Conservation (phyloP, 2,113 vertebrate species). For the Menidia beryllina region DNA sequence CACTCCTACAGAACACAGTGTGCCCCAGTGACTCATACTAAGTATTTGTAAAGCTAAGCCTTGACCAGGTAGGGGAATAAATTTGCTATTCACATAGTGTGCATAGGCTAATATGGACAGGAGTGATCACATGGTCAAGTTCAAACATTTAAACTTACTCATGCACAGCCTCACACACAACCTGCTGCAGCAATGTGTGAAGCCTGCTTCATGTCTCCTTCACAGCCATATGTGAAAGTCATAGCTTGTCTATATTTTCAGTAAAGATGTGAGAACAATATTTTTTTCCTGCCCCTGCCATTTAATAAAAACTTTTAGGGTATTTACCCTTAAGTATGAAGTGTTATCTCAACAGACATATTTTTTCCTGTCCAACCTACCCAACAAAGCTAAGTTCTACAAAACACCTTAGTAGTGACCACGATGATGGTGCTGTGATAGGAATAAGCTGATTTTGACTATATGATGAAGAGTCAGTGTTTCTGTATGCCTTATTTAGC, state of each 20-base stretch:
- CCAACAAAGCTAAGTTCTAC: constrained; percentile 59
- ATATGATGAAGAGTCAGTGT: too few relatives aligned
- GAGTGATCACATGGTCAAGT: constrained; percentile 43
- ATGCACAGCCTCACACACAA: constrained; percentile 35
- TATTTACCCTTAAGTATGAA: constrained; percentile 50
- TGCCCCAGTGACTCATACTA: constrained; percentile 18
- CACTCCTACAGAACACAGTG: constrained; percentile 33
- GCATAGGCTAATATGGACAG: constrained; percentile 31
- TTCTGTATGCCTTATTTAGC: too few relatives aligned
- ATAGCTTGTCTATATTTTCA: constrained; percentile 45
- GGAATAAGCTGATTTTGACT: constrained; percentile 23
- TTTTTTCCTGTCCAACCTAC: constrained; percentile 57
- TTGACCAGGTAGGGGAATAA: constrained; percentile 32
- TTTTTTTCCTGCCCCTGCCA: constrained; percentile 72
- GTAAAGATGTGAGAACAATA: constrained; percentile 61
- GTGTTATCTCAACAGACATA: constrained; percentile 50
- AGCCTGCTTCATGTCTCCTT: constrained; percentile 59
- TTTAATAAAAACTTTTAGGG: constrained; percentile 49
- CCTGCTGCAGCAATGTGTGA: constrained; percentile 71
- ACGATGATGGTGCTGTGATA: constrained; percentile 1
- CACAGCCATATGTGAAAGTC: constrained; percentile 66
- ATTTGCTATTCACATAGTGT: constrained; percentile 16
- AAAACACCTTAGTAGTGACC: constrained; percentile 67
- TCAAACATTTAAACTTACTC: constrained; percentile 34
- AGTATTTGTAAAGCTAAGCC: constrained; percentile 28